Evolutionary conservation across 2,113 vertebrate species (phyloP), one percentile per base, ranked within the genome.

Genomic region (Halichoeres trimaculatus): DNA sequence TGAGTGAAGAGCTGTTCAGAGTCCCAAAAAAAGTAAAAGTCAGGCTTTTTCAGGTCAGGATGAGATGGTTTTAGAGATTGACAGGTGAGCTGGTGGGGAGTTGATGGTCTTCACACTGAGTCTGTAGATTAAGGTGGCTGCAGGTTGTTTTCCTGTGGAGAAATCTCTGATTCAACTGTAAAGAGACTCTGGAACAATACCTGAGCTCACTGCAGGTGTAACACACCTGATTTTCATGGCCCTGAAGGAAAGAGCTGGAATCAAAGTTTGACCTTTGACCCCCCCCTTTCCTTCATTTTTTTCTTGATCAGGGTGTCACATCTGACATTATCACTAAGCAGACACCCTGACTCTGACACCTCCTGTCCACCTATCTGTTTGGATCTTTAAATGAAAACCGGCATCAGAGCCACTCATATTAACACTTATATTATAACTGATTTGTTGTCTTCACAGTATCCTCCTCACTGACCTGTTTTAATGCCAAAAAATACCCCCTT

Each of bases 41-140:
- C 14, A 41, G 12, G 40, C 40, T 41, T 41, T 14, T 14, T 14
- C 12, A 41, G 14, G 40, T 41, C 12, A 41, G 17, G 43, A 19
- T 45, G 43, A 19, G 43, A 45, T 19, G 12, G 14, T 41, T 41
- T 6, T 0, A 24, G 36, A 76, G 30, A 58, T 11, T 24, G 45
- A 38, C 40, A 20, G 26, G 14, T 11, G 1, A 36, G 16, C 12
- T 45, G 14, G n/a, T 40, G 23, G 2, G 2, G 2, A 13, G 12
- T 5, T 60, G n/a, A 67, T 47, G 23, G 20, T 43, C 2, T 23
- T 52, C 62, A 59, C 36, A 45, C 1, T 75, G 38, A 67, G 24
- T 30, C 16, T 59, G 6, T 19, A 43, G 41, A 43, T 43, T 5
- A 16, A 57, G n/a, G 12, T 2, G 0, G 14, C 14, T 5, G 16